Base-by-base conservation (phyloP, 2,113 vertebrate genomes). In the Collichthys lucidus region DNA sequence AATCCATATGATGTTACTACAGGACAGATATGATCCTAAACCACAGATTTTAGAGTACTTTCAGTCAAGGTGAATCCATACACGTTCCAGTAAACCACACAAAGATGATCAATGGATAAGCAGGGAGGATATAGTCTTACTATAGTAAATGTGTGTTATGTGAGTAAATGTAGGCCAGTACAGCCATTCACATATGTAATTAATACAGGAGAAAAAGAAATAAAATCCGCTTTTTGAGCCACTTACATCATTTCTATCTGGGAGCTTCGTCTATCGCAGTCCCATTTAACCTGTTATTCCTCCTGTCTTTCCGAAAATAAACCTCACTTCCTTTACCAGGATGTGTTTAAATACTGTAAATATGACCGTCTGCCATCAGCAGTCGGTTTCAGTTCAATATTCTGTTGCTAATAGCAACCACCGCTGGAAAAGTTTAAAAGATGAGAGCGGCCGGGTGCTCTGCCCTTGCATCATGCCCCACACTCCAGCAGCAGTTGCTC, bases 31-130 rank as follows among this genome's bases (percentile, higher is more conserved):
- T 40, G 35, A 40, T 8, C 35, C 35, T 40, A 35, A 35, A 35
- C 5, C 35, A 35, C 35, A 35, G 35, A 35, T 35, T 35, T 35
- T 7, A 11, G 35, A 79, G 6, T 60, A 46, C 67, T 83, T 83
- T 53, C 50, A 76, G 29, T 42, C 47, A 40, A 59, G 55, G 31
- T 47, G 71, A 79, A 76, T 49, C 19, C 46, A 47, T 14, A 16
- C 24, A 20, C 47, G 14, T 77, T 82, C 74, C 64, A 49, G 80
- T 71, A 76, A 81, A 64, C 52, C 35, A 46, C n/a, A 16, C 42
- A 73, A 22, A 17, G 8, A 31, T 84, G 62, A 75, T 82, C 16
- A 46, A 75, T 61, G 49, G 22, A 59, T 76, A 22, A 71, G 19
- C 24, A 2, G 12, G 0, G 31, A 80, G 35, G 44, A 62, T 35